Evolutionary conservation across 1,140 invertebrate genomes (phyloP).

Genomic region (Drosophila baimaii): DNA sequence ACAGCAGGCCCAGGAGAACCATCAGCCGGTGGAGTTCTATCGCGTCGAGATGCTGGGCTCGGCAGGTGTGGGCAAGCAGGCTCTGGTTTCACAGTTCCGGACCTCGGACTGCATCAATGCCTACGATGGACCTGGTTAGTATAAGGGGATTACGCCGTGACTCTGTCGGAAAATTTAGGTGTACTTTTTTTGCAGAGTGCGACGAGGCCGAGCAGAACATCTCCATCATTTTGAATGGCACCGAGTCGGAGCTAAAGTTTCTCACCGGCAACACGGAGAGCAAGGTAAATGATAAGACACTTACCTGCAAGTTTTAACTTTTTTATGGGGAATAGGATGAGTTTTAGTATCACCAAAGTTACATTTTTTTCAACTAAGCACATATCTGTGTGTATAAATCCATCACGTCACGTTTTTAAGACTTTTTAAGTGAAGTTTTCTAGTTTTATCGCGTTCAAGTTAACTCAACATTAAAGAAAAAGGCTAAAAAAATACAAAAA

Average conservation of each 20-base stretch:
- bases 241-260: conserved; percentile 95
- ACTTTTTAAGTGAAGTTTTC: no score
- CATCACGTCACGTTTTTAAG: no score
- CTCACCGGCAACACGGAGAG: conserved; percentile 84
- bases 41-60: conserved; percentile 93
- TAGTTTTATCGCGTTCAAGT: no score
- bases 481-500: no score
- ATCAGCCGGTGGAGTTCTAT: conserved; percentile 86
- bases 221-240: conserved; percentile 94
- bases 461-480: no score
- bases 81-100: conserved; percentile 95
- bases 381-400: not conserved
- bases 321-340: not conserved
- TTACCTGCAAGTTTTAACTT: not conserved
- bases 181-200: conserved; percentile 86
- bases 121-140: conserved; percentile 91
- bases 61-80: conserved; percentile 95
- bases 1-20: conserved; percentile 49
- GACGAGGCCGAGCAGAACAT: conserved; percentile 90
- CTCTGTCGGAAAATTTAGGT: conserved; percentile 10
- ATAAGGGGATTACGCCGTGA: not conserved
- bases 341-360: not conserved
- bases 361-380: not conserved
- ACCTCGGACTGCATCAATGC: conserved; percentile 97
- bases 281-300: conserved; percentile 85